A percentile compares a stretch with the other conserved stretches of the same genome.
Evolutionary conservation across 2,888 invertebrate species (phyloP).

Genomic region (Abscondita cerata): DNA sequence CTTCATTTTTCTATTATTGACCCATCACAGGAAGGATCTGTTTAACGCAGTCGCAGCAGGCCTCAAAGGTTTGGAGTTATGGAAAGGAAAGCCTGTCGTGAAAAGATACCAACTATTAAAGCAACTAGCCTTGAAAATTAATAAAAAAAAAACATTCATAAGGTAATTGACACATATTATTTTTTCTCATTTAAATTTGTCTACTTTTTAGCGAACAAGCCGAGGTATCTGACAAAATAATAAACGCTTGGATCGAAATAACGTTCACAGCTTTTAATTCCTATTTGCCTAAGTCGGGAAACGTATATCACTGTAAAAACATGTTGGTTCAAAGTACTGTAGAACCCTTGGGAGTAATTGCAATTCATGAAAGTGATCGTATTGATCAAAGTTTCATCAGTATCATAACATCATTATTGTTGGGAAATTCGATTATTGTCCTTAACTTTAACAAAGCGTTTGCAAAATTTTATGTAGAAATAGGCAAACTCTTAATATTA

Average conservation of each 20-base stretch:
- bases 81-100: slow-evolving; percentile 43
- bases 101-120: slow-evolving; percentile 41
- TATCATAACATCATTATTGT: slow-evolving; percentile 47
- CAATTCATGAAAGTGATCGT: slow-evolving; percentile 38
- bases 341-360: slow-evolving; percentile 48
- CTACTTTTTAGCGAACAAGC: slow-evolving; percentile 14
- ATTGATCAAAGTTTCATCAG: slow-evolving; percentile 25
- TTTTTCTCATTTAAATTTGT: neutral
- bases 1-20: slow-evolving; percentile 12
- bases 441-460: slow-evolving; percentile 33
- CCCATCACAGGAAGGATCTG: slow-evolving; percentile 53
- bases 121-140: slow-evolving; percentile 39
- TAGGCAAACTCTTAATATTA: slow-evolving; percentile 41
- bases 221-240: slow-evolving; percentile 28
- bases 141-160: slow-evolving; percentile 31
- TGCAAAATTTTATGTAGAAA: slow-evolving; percentile 37
- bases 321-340: slow-evolving; percentile 39
- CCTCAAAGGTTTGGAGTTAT: slow-evolving; percentile 58
- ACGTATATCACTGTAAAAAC: slow-evolving; percentile 16
- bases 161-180: slow-evolving; percentile 21
- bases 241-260: slow-evolving; percentile 37
- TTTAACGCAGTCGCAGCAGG: slow-evolving; percentile 61
- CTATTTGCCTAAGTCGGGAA: slow-evolving; percentile 17
- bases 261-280: slow-evolving; percentile 39
- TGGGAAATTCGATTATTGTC: slow-evolving; percentile 52